Conservation (phyloP, 2,888 invertebrate species). For the Drosophila anceps region DNA sequence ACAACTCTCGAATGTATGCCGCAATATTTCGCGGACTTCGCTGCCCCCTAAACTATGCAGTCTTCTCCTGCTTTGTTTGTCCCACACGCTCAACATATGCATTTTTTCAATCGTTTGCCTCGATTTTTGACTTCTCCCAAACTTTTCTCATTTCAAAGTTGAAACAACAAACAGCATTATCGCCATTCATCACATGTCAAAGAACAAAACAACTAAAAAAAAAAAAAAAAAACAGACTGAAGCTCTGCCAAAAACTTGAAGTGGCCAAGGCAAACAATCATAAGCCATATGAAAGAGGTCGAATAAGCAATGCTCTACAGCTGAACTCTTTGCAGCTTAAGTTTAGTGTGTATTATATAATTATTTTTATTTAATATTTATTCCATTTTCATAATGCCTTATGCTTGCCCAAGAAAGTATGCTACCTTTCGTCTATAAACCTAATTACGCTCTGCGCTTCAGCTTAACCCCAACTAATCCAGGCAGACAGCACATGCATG, state of each 20-base stretch:
- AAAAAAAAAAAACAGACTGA: slow-evolving; percentile 3
- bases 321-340: not conserved
- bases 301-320: slow-evolving; percentile 25
- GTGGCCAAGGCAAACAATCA: slow-evolving; percentile 42
- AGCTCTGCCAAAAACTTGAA: slow-evolving; percentile 44
- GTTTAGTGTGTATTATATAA: too few species aligned
- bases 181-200: slow-evolving; percentile 77
- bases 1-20: slow-evolving; percentile 33
- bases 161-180: slow-evolving; percentile 81
- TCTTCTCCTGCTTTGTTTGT: not conserved
- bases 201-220: slow-evolving; percentile 26
- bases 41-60: slow-evolving; percentile 20
- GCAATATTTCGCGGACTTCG: slow-evolving; percentile 26
- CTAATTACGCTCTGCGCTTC: not conserved
- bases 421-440: not conserved
- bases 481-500: not conserved
- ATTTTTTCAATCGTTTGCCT: slow-evolving; percentile 63
- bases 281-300: not conserved
- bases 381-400: not conserved
- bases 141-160: slow-evolving; percentile 82
- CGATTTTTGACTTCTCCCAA: slow-evolving; percentile 60
- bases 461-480: slow-evolving; percentile 3
- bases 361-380: not conserved
- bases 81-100: slow-evolving; percentile 41
- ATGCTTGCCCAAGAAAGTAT: not conserved